These are phyloP conservation scores for Sweltsa coloradensis DNA, from an alignment of 1,140 invertebrate genomes.

Conservation along the genomic window DNA sequence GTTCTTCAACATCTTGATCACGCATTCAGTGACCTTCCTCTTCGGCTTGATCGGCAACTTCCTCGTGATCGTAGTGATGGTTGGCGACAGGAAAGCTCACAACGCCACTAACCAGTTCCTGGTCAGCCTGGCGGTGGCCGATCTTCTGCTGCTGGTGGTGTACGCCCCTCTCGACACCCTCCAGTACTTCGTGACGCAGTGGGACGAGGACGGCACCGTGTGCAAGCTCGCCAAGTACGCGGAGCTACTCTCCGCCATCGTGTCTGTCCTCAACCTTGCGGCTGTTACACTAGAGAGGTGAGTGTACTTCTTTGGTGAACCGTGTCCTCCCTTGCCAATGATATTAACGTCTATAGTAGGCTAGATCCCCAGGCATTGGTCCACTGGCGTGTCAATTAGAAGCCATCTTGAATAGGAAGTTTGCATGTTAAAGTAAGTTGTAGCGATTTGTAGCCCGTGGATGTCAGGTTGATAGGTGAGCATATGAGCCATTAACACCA, in stretches of 20 bases:
- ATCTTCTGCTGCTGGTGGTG: slow-evolving; percentile 30
- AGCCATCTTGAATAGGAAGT: no score
- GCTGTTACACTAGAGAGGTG: slow-evolving; percentile 33
- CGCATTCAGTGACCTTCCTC: slow-evolving; percentile 28
- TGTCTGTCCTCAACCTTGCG: slow-evolving; percentile 31
- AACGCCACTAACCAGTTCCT: slow-evolving; percentile 24
- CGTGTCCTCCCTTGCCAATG: background rate
- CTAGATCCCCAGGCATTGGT: no score
- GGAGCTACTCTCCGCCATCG: slow-evolving; percentile 28
- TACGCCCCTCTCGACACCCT: slow-evolving; percentile 31
- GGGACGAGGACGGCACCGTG: slow-evolving; percentile 25
- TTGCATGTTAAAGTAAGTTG: no score
- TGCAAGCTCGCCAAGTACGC: slow-evolving; percentile 30
- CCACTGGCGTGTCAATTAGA: no score
- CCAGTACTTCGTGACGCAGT: slow-evolving; percentile 28
- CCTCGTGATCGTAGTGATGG: slow-evolving; percentile 21
- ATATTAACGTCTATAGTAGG: no score
- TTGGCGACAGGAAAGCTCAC: slow-evolving; percentile 21
- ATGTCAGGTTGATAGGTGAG: no score
- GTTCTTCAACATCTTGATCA: slow-evolving; percentile 28
- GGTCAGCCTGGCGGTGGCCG: slow-evolving; percentile 29
- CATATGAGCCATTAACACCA: no score
- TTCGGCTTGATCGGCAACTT: slow-evolving; percentile 24
- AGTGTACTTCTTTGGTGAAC: background rate
- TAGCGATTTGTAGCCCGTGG: no score